Evolutionary conservation across 2,888 invertebrate genomes (phyloP), one percentile per base, ranked within the genome.

Genomic region (Idaea dimidiata): DNA sequence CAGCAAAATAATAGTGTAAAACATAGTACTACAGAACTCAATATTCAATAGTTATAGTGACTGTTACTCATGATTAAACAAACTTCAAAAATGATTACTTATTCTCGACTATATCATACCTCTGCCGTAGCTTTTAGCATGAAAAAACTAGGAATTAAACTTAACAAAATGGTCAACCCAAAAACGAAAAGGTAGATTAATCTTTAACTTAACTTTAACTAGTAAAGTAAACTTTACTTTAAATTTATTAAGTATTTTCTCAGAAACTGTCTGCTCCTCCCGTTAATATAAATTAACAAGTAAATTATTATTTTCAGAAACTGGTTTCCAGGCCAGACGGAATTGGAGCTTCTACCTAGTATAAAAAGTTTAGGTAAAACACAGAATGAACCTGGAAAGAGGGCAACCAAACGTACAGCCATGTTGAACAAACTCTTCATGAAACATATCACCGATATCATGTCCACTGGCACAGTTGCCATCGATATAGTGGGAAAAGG

Each of bases 361-460:
- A 66, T 88, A 1, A 91, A 88, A 68, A 88, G 86, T 68, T 72
- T 93, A 32, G 83, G 88, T 0, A 93, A 89, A 73, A 89, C 88
- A 17, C 82, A 88, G 63, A 82, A 90, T 73, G 93, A 93, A 62
- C 93, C 93, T 32, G 90, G 91, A 14, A 93, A 94, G 58, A 88
- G 91, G 14, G 93, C 93, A 10, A 83, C 87, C 0, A 93, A 95
- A 55, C 93, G 97, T 73, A 88, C 94, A 18, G 87, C 93, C 0
- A 95, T 97, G 68, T 84, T 97, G 0, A 97, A 97, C 81, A 96
- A 96, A 84, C 78, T 97, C 59, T 97, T 97, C 75, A 97, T 97
- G 96, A 94, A 94, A 73, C 92, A 96, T 65, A 95, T 97, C 8
- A 96, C 96, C 0, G 97, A 97, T 80, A 84, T 96, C 43, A 94